phyloP scores from a whole-genome alignment of 2,797 vertebrate species.

The Sebastes cheni region DNA sequence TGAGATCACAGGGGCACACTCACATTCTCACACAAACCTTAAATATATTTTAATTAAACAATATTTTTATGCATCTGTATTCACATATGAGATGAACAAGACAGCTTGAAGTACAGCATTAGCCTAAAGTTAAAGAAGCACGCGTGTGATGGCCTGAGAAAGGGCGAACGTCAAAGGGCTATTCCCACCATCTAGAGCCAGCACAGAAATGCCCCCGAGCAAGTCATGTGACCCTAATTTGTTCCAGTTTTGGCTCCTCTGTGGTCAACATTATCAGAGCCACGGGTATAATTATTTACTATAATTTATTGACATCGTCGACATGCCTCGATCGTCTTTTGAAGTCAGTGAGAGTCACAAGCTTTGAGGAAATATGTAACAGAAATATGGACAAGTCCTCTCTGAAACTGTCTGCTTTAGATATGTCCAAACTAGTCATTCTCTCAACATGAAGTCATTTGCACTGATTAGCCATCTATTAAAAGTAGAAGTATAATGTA shows the following conservation, averaged over 20 bases:
- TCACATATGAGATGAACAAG: neutral
- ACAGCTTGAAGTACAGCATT: neutral
- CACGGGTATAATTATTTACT: conserved; percentile 15
- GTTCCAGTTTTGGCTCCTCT: conserved; percentile 60
- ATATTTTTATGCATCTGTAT: neutral
- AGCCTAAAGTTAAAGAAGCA: conserved; percentile 1
- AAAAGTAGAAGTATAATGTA: neutral
- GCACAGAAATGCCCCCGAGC: conserved; percentile 31
- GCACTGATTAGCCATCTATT: neutral
- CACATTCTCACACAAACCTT: conserved; percentile 51
- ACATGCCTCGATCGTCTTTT: conserved; percentile 38
- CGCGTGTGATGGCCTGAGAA: conserved; percentile 13
- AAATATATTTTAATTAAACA: conserved; percentile 44
- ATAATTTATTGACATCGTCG: conserved; percentile 31
- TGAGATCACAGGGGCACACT: conserved; percentile 66
- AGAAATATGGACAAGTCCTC: conserved; percentile 5
- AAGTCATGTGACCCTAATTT: conserved; percentile 62
- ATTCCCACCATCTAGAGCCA: conserved; percentile 51
- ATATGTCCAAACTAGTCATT: neutral
- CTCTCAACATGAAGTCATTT: neutral
- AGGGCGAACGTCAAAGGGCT: conserved; percentile 31
- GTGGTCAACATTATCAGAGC: conserved; percentile 33
- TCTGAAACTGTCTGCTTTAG: neutral
- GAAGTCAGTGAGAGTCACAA: conserved; percentile 41
- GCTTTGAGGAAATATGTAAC: conserved; percentile 12